phyloP scores from a whole-genome alignment of 2,888 invertebrate genomes.

The Scaptomyza caliginosa region DNA sequence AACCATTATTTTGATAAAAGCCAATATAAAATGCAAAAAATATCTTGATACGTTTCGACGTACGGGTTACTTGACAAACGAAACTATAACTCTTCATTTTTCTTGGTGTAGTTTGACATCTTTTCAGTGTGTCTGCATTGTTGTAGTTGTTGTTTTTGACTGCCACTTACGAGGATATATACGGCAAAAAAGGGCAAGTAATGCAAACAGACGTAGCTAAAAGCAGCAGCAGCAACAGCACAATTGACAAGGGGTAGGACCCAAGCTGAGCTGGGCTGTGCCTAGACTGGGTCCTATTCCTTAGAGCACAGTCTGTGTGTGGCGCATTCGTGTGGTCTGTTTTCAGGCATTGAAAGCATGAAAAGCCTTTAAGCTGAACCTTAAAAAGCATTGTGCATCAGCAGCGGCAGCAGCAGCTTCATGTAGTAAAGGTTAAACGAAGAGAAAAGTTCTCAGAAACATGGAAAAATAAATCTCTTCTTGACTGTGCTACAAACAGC shows the following conservation, averaged over 20 bases:
- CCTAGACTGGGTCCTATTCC: not conserved
- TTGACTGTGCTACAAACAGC: not conserved
- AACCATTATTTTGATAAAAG: too few relatives aligned
- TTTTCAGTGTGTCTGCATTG: not conserved
- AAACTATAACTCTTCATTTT: not conserved
- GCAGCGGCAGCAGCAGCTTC: not conserved
- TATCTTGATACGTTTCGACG: too few relatives aligned
- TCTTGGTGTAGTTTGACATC: not conserved
- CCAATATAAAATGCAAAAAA: too few relatives aligned
- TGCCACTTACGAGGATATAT: constrained; percentile 20
- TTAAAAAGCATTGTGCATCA: constrained; percentile 3
- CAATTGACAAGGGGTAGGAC: constrained; percentile 31
- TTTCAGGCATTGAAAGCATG: constrained; percentile 1
- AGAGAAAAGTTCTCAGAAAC: constrained; percentile 7
- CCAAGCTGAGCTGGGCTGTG: not conserved
- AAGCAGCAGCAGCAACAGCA: constrained; percentile 37
- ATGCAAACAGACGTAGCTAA: constrained; percentile 70
- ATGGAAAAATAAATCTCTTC: constrained; percentile 8
- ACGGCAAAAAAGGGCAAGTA: constrained; percentile 65
- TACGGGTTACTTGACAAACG: too few relatives aligned
- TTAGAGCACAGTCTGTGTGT: constrained; percentile 2
- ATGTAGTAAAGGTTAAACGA: not conserved
- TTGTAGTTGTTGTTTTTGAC: constrained; percentile 3
- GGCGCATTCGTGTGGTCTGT: constrained; percentile 42
- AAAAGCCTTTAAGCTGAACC: constrained; percentile 18